Base-by-base conservation (phyloP, 2,888 invertebrate species). In the Melieria omissa region DNA sequence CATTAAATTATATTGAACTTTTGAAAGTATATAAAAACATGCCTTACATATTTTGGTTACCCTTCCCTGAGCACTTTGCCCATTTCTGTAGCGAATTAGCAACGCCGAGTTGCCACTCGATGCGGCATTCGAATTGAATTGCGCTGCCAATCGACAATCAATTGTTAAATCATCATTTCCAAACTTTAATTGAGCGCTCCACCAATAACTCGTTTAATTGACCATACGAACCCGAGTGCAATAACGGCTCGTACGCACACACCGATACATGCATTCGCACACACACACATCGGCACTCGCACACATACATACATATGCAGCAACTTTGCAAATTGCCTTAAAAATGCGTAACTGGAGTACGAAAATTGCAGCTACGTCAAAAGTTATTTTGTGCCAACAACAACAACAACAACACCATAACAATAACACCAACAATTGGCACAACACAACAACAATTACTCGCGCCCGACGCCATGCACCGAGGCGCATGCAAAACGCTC, bases 271-370 rank as follows among this genome's bases (percentile, higher is more conserved):
- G 12, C 62, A 64, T 16, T 55, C 8, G 61, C 55, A 55, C 7
- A 12, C n/a, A 65, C 60, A 73, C 29, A 57, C 47, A 67, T 64
- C 62, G 46, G 69, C 29, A 61, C 14, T 5, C 16, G 55, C 55
- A 57, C 14, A 6, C 44, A 57, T 44, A 65, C 47, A 47, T 47
- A 47, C 49, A 49, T 3, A 49, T 9, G 58, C 12, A 49, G 4
- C 5, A 5, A 52, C 52, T 52, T 52, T 52, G 52, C 14, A 16
- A 45, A 5, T 71, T 60, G 68, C 46, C 52, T 72, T 62, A 70
- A 70, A 73, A 70, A 70, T 73, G 73, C 73, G 73, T 73, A 73
- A 62, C 55, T 63, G 67, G 70, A 70, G 60, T 67, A 67, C 60
- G 60, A 63, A 73, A 70, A 73, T 57, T 61, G 69, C 65, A 44